phyloP scores from a whole-genome alignment of 2,113 vertebrate species.

The Psittacula cyanocephala region DNA sequence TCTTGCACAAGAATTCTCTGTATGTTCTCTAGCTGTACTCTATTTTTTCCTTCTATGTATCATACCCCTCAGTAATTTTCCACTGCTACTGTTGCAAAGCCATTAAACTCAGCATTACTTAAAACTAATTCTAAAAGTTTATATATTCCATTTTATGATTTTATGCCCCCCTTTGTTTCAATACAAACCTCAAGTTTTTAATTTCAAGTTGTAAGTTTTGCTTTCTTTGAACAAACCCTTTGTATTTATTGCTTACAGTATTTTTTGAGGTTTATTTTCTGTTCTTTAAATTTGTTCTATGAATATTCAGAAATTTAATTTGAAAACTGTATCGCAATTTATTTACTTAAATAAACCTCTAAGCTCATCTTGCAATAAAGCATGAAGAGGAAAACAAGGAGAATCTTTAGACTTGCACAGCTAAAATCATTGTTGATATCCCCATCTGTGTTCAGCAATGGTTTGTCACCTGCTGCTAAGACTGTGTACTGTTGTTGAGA shows the following conservation, averaged over 20 bases:
- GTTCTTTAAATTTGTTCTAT: neutral
- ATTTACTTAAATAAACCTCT: neutral
- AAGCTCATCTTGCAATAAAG: neutral
- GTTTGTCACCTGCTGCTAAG: neutral
- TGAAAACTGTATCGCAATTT: neutral
- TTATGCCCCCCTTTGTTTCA: no score
- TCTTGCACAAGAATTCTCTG: no score
- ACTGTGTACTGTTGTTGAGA: neutral
- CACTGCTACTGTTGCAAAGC: no score
- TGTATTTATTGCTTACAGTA: neutral
- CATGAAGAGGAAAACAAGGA: neutral
- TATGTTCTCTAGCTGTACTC: no score
- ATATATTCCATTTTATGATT: no score
- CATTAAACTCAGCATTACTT: no score
- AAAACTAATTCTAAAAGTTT: no score
- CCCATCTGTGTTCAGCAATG: neutral
- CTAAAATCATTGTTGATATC: neutral
- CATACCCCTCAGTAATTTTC: no score
- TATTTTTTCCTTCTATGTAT: no score
- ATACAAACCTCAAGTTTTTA: neutral
- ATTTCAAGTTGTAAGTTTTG: neutral
- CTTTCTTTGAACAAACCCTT: neutral
- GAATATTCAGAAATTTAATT: neutral
- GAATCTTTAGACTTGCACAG: neutral
- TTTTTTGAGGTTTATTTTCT: neutral